Evolutionary conservation across 2,888 invertebrate genomes (phyloP), one percentile per base, ranked within the genome.

Genomic region (Erynnis tages): DNA sequence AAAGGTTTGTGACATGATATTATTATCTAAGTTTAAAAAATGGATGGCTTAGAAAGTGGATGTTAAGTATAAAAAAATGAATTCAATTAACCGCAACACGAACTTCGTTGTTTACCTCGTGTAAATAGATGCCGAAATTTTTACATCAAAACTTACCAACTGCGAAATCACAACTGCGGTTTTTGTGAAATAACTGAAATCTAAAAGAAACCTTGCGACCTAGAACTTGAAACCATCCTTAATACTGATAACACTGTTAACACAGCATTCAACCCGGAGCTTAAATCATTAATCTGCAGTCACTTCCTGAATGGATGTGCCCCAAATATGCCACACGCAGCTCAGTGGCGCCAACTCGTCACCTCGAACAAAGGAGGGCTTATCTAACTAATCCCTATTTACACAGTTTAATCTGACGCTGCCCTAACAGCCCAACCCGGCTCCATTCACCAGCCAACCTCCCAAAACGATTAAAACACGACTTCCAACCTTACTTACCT

Each of bases 361-460:
- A 82, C 76, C 67, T 59, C 65, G 77, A 76, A 86, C 86, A 87
- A 87, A 79, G 65, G 67, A 62, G 58, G 53, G 82, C 82, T 87
- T 86, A 88, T 82, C 87, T 85, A 65, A 73, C 75, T 87, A 89
- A 89, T 88, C 88, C 86, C 73, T 88, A 79, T 87, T 89, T 87
- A 87, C 84, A 86, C 87, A 87, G 83, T 82, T 86, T 87, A 87
- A 87, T 87, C 87, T 76, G 62, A 71, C 64, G 62, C 68, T 71
- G 67, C 55, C 56, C 54, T 54, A 49, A 34, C 49, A 25, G 40
- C 49, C 14, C 37, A 40, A 40, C 38, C 16, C 41, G 41, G 14
- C 54, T 56, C 54, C 30, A 53, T 54, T 54, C 55, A 57, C n/a
- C 4, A 45, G 40, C 44, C 45, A 44, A 45, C 57, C 57, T 60